A percentile compares a stretch with the other conserved stretches of the same genome.
Evolutionary conservation across 2,797 vertebrate species (phyloP).

Genomic region (Tadarida brasiliensis): DNA sequence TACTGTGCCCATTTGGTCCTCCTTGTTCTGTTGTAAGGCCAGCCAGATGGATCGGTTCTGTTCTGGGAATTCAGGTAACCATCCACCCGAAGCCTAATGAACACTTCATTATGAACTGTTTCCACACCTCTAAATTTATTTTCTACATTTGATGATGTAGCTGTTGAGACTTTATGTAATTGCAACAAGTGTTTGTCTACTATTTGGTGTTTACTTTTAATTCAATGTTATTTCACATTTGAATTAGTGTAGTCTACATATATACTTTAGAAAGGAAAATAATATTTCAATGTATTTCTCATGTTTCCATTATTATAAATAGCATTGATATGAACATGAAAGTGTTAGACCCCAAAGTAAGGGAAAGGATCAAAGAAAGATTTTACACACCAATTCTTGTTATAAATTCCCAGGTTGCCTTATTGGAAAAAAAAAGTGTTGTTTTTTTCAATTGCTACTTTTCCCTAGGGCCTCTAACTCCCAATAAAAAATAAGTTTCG

Average conservation of each 20-base stretch:
- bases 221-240: neutral
- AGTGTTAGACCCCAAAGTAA: neutral
- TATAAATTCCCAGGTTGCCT: neutral
- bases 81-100: neutral
- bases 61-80: neutral
- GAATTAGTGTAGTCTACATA: neutral
- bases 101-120: neutral
- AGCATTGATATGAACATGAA: neutral
- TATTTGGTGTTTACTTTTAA: neutral
- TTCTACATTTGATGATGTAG: neutral
- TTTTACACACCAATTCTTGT: neutral
- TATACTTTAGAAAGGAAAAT: slow-evolving; percentile 31
- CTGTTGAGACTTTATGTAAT: neutral
- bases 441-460: neutral
- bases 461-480: neutral
- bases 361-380: neutral
- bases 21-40: neutral
- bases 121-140: neutral
- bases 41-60: neutral
- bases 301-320: neutral
- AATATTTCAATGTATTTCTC: neutral
- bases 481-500: neutral
- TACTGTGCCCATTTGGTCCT: neutral
- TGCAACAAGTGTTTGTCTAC: neutral
- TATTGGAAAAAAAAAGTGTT: neutral